A percentile compares a stretch with the other conserved stretches of the same genome.
Conservation (phyloP, 1,140 invertebrate species). For the Sarcophaga bullata region DNA sequence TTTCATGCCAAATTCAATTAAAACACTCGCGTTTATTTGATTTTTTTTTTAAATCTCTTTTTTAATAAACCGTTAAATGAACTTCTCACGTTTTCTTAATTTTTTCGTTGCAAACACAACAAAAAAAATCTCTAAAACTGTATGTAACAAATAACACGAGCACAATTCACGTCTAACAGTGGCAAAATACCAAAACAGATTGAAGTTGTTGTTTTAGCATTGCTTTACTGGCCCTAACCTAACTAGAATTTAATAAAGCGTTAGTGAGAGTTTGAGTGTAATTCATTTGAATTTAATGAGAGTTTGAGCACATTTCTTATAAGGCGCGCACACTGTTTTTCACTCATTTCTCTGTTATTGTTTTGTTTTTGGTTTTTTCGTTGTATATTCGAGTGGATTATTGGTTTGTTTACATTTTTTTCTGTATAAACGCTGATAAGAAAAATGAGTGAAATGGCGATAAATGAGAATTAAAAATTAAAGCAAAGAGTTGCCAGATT, state of each 20-base stretch:
- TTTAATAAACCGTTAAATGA: constrained; percentile 10
- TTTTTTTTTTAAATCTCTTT: background rate
- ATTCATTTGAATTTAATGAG: constrained; percentile 39
- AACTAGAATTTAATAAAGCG: constrained; percentile 21
- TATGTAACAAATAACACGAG: background rate
- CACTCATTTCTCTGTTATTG: constrained; percentile 30
- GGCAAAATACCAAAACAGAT: constrained; percentile 28
- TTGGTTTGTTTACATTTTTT: constrained; percentile 28
- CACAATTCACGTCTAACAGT: constrained; percentile 24
- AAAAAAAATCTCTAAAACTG: background rate
- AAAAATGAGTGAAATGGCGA: background rate
- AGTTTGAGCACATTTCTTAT: background rate
- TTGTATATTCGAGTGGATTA: background rate
- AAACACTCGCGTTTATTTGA: constrained; percentile 13
- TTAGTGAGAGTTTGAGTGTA: constrained; percentile 37
- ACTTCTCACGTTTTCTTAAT: background rate
- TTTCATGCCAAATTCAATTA: background rate
- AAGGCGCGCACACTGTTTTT: background rate
- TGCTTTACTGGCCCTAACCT: constrained; percentile 25
- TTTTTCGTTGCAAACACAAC: background rate
- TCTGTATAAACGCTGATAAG: background rate
- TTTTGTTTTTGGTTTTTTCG: background rate
- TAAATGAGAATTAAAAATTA: background rate
- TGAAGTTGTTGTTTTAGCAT: constrained; percentile 28
- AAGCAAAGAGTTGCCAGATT: background rate